Evolutionary conservation across 2,888 invertebrate species (phyloP), one percentile per base, ranked within the genome.

Genomic region (Odontocolon sp.): DNA sequence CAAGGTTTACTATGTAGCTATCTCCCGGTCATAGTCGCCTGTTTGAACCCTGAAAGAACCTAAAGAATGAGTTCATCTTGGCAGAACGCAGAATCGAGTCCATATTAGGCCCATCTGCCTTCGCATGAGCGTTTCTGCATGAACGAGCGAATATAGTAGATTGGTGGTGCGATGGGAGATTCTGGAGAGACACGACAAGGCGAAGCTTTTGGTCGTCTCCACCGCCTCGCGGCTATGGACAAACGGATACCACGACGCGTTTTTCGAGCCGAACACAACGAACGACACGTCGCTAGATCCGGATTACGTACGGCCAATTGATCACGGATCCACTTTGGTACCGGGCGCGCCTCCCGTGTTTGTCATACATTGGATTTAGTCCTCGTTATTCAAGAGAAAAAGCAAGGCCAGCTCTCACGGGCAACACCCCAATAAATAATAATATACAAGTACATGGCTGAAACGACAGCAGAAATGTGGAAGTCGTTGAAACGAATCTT

Each of bases 271-370:
- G 47, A 38, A 14, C 36, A 28, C 36, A 61, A 61, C 33, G 21
- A 11, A n/a, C 54, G 42, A 66, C 64, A 18, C 50, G 40, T 66
- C 42, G 52, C 38, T 80, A 84, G 83, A 87, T 86, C 84, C 85
- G 86, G 81, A 89, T 90, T 90, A 90, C 82, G 73, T 77, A 87
- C 89, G 87, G 87, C 88, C 90, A 90, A 90, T 90, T 90, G 89
- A 90, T 87, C 89, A 86, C 85, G 87, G 87, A 89, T 89, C 86
- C 84, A 82, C 78, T 81, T 81, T 78, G 82, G 82, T 80, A 57
- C 57, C 79, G 59, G 79, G 80, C 87, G 87, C 85, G 89, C 89
- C 89, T 89, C 85, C 87, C 82, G 79, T 88, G 86, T 88, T 88
- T 87, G 84, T 82, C 84, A 84, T 80, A 85, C 85, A 83, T 82